These are phyloP conservation scores for Endotricha flammealis DNA, from an alignment of 2,888 invertebrate species.

Conservation along the genomic window DNA sequence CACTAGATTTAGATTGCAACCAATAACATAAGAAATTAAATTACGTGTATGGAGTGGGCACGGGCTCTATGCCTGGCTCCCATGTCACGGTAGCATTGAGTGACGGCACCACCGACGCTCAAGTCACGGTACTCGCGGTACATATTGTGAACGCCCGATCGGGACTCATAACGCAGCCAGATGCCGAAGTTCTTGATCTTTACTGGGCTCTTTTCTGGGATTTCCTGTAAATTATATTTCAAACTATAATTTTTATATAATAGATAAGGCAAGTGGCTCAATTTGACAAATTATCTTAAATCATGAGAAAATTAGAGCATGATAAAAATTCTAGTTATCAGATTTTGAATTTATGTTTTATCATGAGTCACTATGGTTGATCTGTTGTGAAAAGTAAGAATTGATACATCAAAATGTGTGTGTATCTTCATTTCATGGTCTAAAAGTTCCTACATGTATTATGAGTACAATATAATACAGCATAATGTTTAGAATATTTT, in stretches of 20 bases:
- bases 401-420: too few species aligned
- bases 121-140: constrained; percentile 99
- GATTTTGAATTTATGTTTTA: too few species aligned
- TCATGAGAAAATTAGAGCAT: too few species aligned
- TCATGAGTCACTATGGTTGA: too few species aligned
- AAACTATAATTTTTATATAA: constrained; percentile 1
- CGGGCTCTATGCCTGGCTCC: constrained; percentile 98
- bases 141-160: constrained; percentile 99
- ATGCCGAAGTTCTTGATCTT: constrained; percentile 99
- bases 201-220: constrained; percentile 94
- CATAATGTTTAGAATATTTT: too few species aligned
- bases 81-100: constrained; percentile 99
- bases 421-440: too few species aligned
- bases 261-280: constrained; percentile 9
- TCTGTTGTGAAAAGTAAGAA: too few species aligned
- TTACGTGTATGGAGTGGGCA: constrained; percentile 95
- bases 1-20: too few species aligned
- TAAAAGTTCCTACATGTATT: too few species aligned
- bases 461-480: too few species aligned
- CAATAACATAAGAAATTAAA: constrained; percentile 1
- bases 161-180: constrained; percentile 99
- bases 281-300: too few species aligned
- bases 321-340: too few species aligned
- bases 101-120: constrained; percentile 96
- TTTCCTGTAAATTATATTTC: constrained; percentile 80